Evolutionary conservation across 1,140 invertebrate genomes (phyloP).

Genomic region (Ceratina australensis): DNA sequence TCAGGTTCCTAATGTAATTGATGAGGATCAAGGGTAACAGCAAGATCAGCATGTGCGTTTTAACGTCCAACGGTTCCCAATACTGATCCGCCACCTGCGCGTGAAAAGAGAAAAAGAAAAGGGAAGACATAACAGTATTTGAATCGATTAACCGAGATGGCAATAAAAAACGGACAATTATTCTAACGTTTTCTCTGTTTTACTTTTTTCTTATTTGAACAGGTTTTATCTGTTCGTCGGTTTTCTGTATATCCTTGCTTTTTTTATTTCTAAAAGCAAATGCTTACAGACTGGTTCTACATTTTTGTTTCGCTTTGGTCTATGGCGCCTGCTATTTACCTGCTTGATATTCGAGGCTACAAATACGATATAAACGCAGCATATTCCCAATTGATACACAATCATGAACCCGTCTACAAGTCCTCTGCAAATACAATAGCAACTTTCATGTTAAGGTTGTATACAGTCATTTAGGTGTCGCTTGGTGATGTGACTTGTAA

Average conservation of each 20-base stretch:
- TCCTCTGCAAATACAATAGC: conserved; percentile 75
- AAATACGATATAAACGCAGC: conserved; percentile 94
- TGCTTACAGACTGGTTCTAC: neutral
- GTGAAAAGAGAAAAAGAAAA: conserved; percentile 35
- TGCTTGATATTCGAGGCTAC: conserved; percentile 87
- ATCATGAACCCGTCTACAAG: conserved; percentile 86
- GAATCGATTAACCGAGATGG: neutral
- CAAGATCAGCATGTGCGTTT: conserved; percentile 82
- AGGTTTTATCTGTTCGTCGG: neutral
- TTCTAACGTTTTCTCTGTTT: neutral
- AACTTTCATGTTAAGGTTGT: conserved; percentile 48
- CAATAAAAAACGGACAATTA: neutral
- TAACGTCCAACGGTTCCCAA: conserved; percentile 69
- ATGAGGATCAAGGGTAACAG: conserved; percentile 85
- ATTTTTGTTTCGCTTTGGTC: neutral
- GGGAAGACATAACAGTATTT: neutral
- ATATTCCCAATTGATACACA: conserved; percentile 92
- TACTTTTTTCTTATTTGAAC: neutral
- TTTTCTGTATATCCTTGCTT: neutral
- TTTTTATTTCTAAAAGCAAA: neutral
- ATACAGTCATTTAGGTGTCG: neutral
- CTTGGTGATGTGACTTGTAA: conserved; percentile 37
- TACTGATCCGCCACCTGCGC: conserved; percentile 78
- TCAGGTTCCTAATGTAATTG: conserved; percentile 88
- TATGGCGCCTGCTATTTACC: conserved; percentile 74